Conservation (phyloP, 2,113 vertebrate genomes). For the Gobius niger region DNA sequence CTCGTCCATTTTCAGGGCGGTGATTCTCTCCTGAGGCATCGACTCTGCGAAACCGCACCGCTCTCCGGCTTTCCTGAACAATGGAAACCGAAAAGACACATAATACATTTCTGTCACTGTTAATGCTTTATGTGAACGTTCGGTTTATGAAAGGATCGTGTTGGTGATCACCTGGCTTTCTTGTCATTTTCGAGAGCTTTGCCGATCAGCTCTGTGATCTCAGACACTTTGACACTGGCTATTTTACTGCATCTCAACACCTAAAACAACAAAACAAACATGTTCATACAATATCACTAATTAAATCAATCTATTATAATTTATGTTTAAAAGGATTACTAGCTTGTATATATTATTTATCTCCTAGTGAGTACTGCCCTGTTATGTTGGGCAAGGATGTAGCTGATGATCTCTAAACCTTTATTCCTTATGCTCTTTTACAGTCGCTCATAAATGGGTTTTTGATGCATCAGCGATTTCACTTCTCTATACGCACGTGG, state of each 20-base stretch:
- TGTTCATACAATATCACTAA: background rate
- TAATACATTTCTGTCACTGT: background rate
- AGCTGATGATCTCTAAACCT: too few species aligned
- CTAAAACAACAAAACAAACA: constrained; percentile 64
- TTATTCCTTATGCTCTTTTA: too few species aligned
- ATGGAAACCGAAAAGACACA: background rate
- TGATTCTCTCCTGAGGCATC: constrained; percentile 86
- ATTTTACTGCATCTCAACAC: constrained; percentile 96
- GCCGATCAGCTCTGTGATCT: constrained; percentile 92
- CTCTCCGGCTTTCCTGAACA: constrained; percentile 87
- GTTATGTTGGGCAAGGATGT: too few species aligned
- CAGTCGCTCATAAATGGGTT: too few species aligned
- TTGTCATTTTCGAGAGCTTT: constrained; percentile 92
- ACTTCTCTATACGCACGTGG: too few species aligned
- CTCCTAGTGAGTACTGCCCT: too few species aligned
- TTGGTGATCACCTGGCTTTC: constrained; percentile 81
- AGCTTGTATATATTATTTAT: too few species aligned
- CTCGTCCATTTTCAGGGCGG: constrained; percentile 84
- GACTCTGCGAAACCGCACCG: constrained; percentile 94
- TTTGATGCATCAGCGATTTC: too few species aligned
- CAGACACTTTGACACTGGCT: constrained; percentile 92
- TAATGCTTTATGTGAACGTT: background rate
- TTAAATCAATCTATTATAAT: too few species aligned
- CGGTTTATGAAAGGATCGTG: too few species aligned
- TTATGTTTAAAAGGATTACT: background rate